A percentile compares a stretch with the other conserved stretches of the same genome.
Evolutionary conservation across 2,888 invertebrate species (phyloP).

Genomic region (Sarcophaga carnaria): DNA sequence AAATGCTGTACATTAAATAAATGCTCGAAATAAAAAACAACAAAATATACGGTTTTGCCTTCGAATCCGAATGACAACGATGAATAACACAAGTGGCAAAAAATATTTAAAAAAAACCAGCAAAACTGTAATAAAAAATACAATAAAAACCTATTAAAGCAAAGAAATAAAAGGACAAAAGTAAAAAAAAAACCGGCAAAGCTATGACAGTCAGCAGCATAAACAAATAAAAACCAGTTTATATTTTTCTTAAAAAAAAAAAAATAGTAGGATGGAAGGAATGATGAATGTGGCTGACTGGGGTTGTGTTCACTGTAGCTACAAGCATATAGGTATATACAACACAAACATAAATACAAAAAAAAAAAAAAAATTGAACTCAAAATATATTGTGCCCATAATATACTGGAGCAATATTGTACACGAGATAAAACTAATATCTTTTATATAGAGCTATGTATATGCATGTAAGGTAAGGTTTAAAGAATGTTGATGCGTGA

Average conservation of each 20-base stretch:
- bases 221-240: constrained; percentile 56
- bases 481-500: constrained; percentile 22
- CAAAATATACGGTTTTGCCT: constrained; percentile 23
- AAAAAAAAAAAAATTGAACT: constrained; percentile 9
- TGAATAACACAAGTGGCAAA: constrained; percentile 42
- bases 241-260: constrained; percentile 23
- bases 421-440: constrained; percentile 37
- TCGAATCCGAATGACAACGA: constrained; percentile 51
- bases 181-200: constrained; percentile 45
- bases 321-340: background rate
- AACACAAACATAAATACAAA: constrained; percentile 20
- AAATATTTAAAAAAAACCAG: constrained; percentile 48
- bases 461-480: constrained; percentile 5
- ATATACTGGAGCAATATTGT: constrained; percentile 34
- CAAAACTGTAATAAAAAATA: constrained; percentile 59
- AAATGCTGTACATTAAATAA: constrained; percentile 47
- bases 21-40: constrained; percentile 10
- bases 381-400: constrained; percentile 25
- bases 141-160: constrained; percentile 62
- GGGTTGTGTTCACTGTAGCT: constrained; percentile 33
- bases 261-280: constrained; percentile 39
- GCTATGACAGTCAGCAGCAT: constrained; percentile 52
- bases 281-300: constrained; percentile 17
- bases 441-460: background rate
- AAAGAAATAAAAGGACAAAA: constrained; percentile 38